These are phyloP conservation scores for Spodoptera exigua DNA, from an alignment of 2,888 invertebrate species.

Conservation along the genomic window DNA sequence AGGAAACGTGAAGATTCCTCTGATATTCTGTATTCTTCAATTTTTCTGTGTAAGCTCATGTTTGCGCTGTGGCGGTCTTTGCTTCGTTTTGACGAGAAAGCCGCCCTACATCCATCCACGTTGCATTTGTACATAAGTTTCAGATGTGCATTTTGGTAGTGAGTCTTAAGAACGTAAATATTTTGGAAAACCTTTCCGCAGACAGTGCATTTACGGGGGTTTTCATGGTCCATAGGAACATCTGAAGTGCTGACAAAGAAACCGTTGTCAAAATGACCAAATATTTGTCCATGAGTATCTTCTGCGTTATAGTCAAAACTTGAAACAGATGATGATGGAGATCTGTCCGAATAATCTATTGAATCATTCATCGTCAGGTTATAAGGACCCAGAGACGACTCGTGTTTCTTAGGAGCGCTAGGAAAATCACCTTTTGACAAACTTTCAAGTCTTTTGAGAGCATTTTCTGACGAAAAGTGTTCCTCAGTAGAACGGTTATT, in stretches of 20 bases:
- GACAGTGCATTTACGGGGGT: slow-evolving; percentile 96
- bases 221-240: slow-evolving; percentile 97
- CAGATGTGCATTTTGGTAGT: slow-evolving; percentile 98
- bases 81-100: slow-evolving; percentile 97
- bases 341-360: slow-evolving; percentile 85
- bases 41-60: slow-evolving; percentile 96
- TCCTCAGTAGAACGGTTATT: slow-evolving; percentile 62
- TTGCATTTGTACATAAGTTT: slow-evolving; percentile 98
- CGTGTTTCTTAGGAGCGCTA: slow-evolving; percentile 73
- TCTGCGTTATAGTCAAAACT: slow-evolving; percentile 89
- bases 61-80: slow-evolving; percentile 98
- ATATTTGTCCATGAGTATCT: slow-evolving; percentile 91
- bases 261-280: slow-evolving; percentile 93
- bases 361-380: slow-evolving; percentile 80
- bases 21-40: slow-evolving; percentile 87
- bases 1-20: slow-evolving; percentile 85
- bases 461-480: slow-evolving; percentile 90
- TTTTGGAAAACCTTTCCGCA: slow-evolving; percentile 98
- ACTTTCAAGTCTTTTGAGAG: slow-evolving; percentile 93
- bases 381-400: slow-evolving; percentile 72
- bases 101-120: slow-evolving; percentile 97
- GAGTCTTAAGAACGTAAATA: slow-evolving; percentile 97
- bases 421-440: slow-evolving; percentile 94
- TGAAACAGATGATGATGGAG: slow-evolving; percentile 90
- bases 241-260: slow-evolving; percentile 93